Conservation (phyloP, 2,888 invertebrate species). For the Agrenia bidenticulata region DNA sequence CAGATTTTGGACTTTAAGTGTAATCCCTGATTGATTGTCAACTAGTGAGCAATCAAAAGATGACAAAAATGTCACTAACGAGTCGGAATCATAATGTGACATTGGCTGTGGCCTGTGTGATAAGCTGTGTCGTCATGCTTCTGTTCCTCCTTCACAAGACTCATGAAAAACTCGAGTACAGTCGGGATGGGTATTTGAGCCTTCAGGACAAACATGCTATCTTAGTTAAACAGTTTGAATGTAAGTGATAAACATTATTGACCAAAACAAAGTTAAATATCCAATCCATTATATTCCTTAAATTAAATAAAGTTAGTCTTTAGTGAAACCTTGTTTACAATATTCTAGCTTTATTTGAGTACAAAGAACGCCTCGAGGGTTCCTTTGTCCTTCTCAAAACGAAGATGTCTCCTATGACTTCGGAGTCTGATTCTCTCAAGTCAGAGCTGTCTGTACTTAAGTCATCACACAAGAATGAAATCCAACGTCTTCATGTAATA, state of each 20-base stretch:
- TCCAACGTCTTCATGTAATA: constrained; percentile 45
- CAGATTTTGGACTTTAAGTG: no score
- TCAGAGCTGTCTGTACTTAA: constrained; percentile 38
- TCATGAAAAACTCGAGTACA: constrained; percentile 38
- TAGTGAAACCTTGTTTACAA: no score
- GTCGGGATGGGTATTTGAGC: constrained; percentile 24
- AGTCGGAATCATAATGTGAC: constrained; percentile 43
- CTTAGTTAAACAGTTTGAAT: constrained; percentile 46
- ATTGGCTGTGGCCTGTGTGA: constrained; percentile 36
- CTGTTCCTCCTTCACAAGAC: constrained; percentile 42
- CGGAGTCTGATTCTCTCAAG: constrained; percentile 34
- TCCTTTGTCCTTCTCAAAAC: constrained; percentile 44
- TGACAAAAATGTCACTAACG: constrained; percentile 24
- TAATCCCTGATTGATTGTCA: no score
- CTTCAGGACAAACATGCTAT: constrained; percentile 35
- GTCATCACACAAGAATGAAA: constrained; percentile 31
- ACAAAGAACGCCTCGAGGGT: constrained; percentile 49
- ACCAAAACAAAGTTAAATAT: background rate
- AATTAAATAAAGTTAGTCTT: no score
- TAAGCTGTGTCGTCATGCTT: constrained; percentile 39
- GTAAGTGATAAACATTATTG: constrained; percentile 29
- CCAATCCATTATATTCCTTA: background rate
- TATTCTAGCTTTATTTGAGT: constrained; percentile 49
- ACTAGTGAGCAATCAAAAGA: background rate
- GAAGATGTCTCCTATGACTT: constrained; percentile 38